Base-by-base conservation (phyloP, 1,140 invertebrate genomes). In the Eriocheir sinensis region DNA sequence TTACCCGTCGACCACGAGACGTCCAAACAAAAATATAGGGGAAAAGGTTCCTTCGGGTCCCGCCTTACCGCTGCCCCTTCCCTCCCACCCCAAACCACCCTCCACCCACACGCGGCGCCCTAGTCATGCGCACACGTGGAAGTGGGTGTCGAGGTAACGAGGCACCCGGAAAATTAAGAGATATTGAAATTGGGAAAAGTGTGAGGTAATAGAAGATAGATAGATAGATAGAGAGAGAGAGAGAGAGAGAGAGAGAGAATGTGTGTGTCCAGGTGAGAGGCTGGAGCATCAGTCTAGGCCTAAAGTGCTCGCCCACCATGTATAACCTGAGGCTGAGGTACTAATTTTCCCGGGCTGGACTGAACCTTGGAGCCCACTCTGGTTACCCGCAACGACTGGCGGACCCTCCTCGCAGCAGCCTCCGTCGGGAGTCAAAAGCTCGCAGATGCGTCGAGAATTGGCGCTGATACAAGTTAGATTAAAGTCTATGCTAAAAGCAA, bases 1-100 rank as follows among this genome's bases (percentile, higher is more conserved):
- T 72, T 72, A 72, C 60, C 60, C 60, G 60, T 72, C 60, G 60
- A 72, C 60, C 60, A 72, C 60, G n/a, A 72, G 60, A 72, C 60
- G 60, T 72, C 60, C 60, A 72, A 72, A 72, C 60, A 72, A 72
- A 72, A 72, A 72, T 72, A 72, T 72, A 2, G 27, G 60, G 60
- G 27, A 72, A 72, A n/a, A n/a, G 17, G n/a, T n/a, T 72, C n/a
- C 21, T 21, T n/a, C 27, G 27, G 12, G 60, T 12, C 21, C 60
- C 60, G 12, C 12, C 60, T n/a, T n/a, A 21, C 60, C 27, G 60
- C 27, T 12, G 60, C 60, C 60, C 60, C 27, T n/a, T 72, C 60
- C 60, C 27, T 21, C 17, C 27, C 60, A 21, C 2, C 21, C 12
- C 60, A 72, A 4, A 72, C 60, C 27, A 21, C 27, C 60, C 27